Conservation (phyloP, 2,888 invertebrate species). For the Agrochola circellaris region DNA sequence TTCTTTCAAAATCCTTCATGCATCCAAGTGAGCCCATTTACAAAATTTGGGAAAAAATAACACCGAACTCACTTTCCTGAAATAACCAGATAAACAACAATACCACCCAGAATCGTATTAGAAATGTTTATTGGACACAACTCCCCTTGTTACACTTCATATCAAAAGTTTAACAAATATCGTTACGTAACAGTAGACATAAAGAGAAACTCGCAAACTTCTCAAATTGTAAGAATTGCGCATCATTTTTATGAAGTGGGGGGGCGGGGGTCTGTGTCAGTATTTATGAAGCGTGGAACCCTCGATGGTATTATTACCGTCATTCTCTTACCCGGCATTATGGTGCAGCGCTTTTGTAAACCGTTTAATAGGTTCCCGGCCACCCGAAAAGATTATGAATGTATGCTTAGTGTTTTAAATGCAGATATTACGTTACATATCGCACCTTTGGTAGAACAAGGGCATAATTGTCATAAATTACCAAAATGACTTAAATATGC, state of each 20-base stretch:
- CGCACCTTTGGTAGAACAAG: too few relatives aligned
- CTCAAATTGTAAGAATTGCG: slow-evolving; percentile 67
- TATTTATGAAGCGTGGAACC: slow-evolving; percentile 68
- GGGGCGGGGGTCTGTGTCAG: slow-evolving; percentile 38
- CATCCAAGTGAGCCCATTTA: too few relatives aligned
- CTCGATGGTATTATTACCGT: slow-evolving; percentile 69
- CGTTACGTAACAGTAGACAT: slow-evolving; percentile 58
- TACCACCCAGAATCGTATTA: slow-evolving; percentile 33
- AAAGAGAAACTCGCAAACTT: slow-evolving; percentile 66
- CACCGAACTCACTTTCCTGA: neutral
- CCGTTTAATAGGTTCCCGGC: slow-evolving; percentile 67
- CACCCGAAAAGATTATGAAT: slow-evolving; percentile 55
- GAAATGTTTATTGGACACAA: slow-evolving; percentile 59
- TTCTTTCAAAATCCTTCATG: too few relatives aligned
- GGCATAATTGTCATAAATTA: too few relatives aligned
- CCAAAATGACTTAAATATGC: too few relatives aligned
- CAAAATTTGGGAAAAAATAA: neutral
- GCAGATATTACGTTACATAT: slow-evolving; percentile 20
- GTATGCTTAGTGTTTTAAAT: slow-evolving; percentile 17
- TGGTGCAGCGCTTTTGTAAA: slow-evolving; percentile 71
- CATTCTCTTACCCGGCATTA: slow-evolving; percentile 72
- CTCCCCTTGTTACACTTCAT: slow-evolving; percentile 61
- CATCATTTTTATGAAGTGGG: slow-evolving; percentile 66
- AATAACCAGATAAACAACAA: slow-evolving; percentile 36
- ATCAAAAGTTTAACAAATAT: slow-evolving; percentile 66